Base-by-base conservation (phyloP, 2,888 invertebrate species). In the Caenorhabditis sp. region DNA sequence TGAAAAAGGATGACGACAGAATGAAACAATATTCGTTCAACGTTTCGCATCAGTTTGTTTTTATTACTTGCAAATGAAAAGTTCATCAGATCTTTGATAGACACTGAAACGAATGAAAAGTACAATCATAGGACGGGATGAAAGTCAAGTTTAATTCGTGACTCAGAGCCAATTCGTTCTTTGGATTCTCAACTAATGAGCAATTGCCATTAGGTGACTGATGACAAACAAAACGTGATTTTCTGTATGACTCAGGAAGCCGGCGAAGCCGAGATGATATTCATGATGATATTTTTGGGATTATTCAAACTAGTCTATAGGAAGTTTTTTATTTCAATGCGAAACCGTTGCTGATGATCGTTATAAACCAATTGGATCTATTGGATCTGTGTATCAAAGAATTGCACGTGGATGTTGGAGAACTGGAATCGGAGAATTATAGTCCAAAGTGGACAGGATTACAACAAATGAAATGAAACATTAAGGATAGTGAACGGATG, bases 271-370 rank as follows among this genome's bases (percentile, higher is more conserved):
- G n/a, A n/a, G n/a, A n/a, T n/a, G n/a, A n/a, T n/a, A n/a, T n/a
- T n/a, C n/a, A n/a, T n/a, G n/a, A n/a, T n/a, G n/a, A n/a, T n/a
- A n/a, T n/a, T n/a, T n/a, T n/a, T n/a, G n/a, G n/a, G n/a, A n/a
- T n/a, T n/a, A n/a, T n/a, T n/a, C n/a, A n/a, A n/a, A n/a, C n/a
- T n/a, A n/a, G n/a, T n/a, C n/a, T 9, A 32, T 32, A 32, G 9
- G 32, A 32, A 40, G 40, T 13, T 47, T 47, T 47, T 18, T 47
- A 6, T 18, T 5, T 6, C 18, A 22, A 24, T 22, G 3, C 9
- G 32, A 32, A 56, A 56, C 28, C 55, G 55, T 32, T 9, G 22
- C 8, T 56, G 55, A 56, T 32, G 55, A 56, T 56, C 55, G 18
- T 56, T 32, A 5, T 1, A 11, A 32, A 56, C 55, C 55, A 56